These are phyloP conservation scores for Anthopleura xanthogrammica DNA, from an alignment of 92 coral and sea anemone species.

Conservation along the genomic window DNA sequence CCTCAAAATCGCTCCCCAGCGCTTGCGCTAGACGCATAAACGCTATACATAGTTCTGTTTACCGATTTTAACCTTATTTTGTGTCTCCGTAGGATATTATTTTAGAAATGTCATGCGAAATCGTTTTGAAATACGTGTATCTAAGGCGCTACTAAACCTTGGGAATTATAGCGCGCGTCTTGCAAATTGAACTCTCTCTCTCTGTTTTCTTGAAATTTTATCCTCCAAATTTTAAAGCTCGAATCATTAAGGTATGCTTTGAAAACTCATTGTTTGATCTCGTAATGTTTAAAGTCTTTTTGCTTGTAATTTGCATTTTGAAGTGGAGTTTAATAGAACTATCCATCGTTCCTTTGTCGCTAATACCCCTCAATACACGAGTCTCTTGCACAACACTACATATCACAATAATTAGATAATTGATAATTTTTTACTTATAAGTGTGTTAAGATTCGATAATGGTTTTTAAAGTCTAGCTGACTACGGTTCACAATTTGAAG, in stretches of 20 bases:
- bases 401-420: not conserved
- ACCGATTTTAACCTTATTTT: not conserved
- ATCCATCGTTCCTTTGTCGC: conserved; percentile 1
- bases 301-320: not conserved
- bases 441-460: not conserved
- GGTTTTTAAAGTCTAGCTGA: not conserved
- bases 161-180: not conserved
- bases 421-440: not conserved
- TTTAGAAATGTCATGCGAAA: too few species aligned
- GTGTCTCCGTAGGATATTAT: too few species aligned
- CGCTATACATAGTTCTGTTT: not conserved
- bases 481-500: too few species aligned
- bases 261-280: not conserved
- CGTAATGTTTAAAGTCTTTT: not conserved
- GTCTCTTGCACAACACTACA: not conserved
- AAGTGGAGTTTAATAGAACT: not conserved
- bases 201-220: not conserved
- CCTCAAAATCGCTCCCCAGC: not conserved
- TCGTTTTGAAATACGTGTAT: too few species aligned
- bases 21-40: not conserved
- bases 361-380: not conserved
- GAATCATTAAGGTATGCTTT: not conserved
- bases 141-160: not conserved
- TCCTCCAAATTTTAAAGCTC: not conserved
- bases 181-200: not conserved